Evolutionary conservation across 2,888 invertebrate species (phyloP).

Genomic region (Megastigmus dorsalis): DNA sequence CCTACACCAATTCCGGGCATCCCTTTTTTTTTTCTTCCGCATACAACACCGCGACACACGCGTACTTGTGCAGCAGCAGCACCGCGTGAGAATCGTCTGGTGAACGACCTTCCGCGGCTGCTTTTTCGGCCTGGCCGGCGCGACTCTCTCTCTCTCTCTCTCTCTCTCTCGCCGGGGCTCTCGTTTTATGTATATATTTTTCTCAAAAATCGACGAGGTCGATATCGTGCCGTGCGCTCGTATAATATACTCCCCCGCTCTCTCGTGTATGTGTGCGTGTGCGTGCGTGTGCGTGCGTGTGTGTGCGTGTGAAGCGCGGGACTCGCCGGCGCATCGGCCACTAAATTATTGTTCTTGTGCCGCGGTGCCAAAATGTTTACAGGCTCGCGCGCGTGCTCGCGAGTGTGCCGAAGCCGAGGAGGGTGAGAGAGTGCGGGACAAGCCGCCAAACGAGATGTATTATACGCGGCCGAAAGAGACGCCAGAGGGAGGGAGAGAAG

Average conservation of each 20-base stretch:
- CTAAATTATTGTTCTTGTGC: slow-evolving; percentile 67
- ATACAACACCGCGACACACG: too few species aligned
- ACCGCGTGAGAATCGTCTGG: slow-evolving; percentile 60
- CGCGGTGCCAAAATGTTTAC: slow-evolving; percentile 71
- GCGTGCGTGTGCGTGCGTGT: slow-evolving; percentile 49
- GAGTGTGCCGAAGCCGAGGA: too few species aligned
- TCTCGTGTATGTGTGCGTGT: slow-evolving; percentile 57
- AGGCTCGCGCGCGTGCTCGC: slow-evolving; percentile 48
- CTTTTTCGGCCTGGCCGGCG: neutral
- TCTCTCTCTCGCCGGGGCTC: too few species aligned
- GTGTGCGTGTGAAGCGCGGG: slow-evolving; percentile 48
- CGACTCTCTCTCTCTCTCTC: too few species aligned
- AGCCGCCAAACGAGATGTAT: slow-evolving; percentile 26
- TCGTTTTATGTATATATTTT: too few species aligned
- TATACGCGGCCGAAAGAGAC: neutral
- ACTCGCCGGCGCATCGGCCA: too few species aligned
- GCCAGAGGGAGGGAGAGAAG: neutral
- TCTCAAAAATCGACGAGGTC: slow-evolving; percentile 63
- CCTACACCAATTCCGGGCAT: neutral
- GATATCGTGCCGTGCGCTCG: slow-evolving; percentile 59
- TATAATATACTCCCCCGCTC: slow-evolving; percentile 44
- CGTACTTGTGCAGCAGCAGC: neutral
- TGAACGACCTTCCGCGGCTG: slow-evolving; percentile 59
- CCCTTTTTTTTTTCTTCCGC: neutral
- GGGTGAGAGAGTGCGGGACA: too few species aligned